Conservation (phyloP, 35 echinoderm and acorn worm genomes). For the Holothuria glaberrima region DNA sequence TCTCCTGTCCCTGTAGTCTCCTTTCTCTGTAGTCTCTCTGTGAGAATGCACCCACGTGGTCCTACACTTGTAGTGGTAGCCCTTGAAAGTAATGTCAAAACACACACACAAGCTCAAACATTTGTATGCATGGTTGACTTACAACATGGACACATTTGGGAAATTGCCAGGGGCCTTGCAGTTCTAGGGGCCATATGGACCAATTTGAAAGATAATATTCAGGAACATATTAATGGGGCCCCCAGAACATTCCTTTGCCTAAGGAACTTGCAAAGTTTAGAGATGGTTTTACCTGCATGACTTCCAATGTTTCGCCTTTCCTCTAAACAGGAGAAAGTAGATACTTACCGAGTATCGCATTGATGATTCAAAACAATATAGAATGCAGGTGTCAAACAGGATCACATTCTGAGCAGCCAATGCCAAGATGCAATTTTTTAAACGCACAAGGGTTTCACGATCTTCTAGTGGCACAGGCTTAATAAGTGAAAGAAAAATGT, state of each 20-base stretch:
- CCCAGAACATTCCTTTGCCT: background rate
- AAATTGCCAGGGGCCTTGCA: background rate
- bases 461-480: constrained; percentile 82
- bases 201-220: background rate
- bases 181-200: background rate
- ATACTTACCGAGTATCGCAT: constrained; percentile 69
- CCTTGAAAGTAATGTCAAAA: too few relatives aligned
- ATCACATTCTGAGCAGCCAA: constrained; percentile 81
- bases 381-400: constrained; percentile 92
- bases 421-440: constrained; percentile 92
- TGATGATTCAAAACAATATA: constrained; percentile 87
- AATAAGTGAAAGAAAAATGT: background rate
- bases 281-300: background rate
- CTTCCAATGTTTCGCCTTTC: background rate
- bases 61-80: too few relatives aligned
- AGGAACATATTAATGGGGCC: too few relatives aligned
- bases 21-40: too few relatives aligned
- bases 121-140: background rate
- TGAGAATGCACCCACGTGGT: too few relatives aligned
- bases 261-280: background rate
- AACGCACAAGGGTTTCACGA: constrained; percentile 68
- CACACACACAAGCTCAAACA: too few relatives aligned
- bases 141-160: background rate
- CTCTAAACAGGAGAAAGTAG: background rate
- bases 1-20: too few relatives aligned